Evolutionary conservation across 2,888 invertebrate genomes (phyloP).

Genomic region (Thysanoteuthis rhombus): DNA sequence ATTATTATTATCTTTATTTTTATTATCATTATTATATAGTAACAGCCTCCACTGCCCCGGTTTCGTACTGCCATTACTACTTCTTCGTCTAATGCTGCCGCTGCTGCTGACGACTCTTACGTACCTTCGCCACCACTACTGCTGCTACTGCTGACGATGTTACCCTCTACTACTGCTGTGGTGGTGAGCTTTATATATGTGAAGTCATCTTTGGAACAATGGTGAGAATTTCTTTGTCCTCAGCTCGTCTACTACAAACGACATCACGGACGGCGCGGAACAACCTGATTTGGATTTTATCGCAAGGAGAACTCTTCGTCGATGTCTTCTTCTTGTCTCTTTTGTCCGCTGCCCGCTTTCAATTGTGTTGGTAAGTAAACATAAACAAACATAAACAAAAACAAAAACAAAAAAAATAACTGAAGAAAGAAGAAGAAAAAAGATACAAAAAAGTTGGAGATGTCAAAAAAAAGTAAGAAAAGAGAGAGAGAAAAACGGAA

Average conservation of each 20-base stretch:
- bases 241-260: constrained; percentile 20
- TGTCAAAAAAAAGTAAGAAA: not conserved
- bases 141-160: constrained; percentile 15
- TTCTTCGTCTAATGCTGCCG: not conserved
- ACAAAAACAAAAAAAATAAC: not conserved
- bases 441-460: not conserved
- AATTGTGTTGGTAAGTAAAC: not conserved
- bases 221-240: constrained; percentile 30
- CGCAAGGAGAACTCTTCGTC: not conserved
- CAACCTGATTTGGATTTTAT: constrained; percentile 27
- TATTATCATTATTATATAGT: not conserved
- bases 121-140: constrained; percentile 14
- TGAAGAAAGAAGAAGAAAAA: not conserved
- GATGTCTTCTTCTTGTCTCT: constrained; percentile 23
- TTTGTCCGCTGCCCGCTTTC: not conserved
- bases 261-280: not conserved
- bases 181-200: constrained; percentile 27
- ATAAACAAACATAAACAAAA: not conserved
- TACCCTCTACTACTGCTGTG: constrained; percentile 19
- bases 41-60: not conserved
- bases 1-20: not conserved
- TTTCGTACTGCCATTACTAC: not conserved
- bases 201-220: constrained; percentile 26
- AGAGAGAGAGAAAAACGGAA: not conserved
- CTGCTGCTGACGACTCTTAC: not conserved